A percentile compares a stretch with the other conserved stretches of the same genome.
Conservation (phyloP, 2,797 vertebrate genomes). For the Bradypodion pumilum region DNA sequence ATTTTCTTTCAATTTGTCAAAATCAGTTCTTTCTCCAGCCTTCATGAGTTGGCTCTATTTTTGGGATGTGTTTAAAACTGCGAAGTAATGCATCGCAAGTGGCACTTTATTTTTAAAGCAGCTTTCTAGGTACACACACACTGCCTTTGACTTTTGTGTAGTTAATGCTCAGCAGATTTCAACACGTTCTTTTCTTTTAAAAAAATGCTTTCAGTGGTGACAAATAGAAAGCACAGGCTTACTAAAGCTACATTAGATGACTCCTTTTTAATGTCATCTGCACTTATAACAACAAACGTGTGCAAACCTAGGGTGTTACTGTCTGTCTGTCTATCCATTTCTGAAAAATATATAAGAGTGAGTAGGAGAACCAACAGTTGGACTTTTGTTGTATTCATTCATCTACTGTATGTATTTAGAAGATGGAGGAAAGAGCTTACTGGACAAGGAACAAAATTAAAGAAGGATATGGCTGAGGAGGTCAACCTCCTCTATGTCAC, state of each 20-base stretch:
- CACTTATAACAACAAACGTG: conserved; percentile 54
- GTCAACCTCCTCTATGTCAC: too few species aligned
- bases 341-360: conserved; percentile 22
- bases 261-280: conserved; percentile 40
- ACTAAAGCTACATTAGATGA: conserved; percentile 46
- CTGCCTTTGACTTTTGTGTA: conserved; percentile 50
- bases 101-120: too few species aligned
- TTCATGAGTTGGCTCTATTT: conserved; percentile 11
- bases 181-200: conserved; percentile 35
- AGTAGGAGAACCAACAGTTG: background rate
- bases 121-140: background rate
- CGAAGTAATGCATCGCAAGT: background rate
- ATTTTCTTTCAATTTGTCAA: conserved; percentile 65
- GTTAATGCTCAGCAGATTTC: conserved; percentile 56
- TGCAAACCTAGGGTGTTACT: conserved; percentile 5
- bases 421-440: too few species aligned
- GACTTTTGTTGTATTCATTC: background rate
- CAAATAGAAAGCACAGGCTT: conserved; percentile 63
- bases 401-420: too few species aligned
- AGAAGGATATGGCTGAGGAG: too few species aligned
- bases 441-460: too few species aligned
- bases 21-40: conserved; percentile 43
- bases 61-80: background rate
- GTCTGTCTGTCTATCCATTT: background rate
- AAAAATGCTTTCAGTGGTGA: conserved; percentile 46